These are phyloP conservation scores for Penaeus japonicus DNA, from an alignment of 1,140 invertebrate species.

Conservation along the genomic window DNA sequence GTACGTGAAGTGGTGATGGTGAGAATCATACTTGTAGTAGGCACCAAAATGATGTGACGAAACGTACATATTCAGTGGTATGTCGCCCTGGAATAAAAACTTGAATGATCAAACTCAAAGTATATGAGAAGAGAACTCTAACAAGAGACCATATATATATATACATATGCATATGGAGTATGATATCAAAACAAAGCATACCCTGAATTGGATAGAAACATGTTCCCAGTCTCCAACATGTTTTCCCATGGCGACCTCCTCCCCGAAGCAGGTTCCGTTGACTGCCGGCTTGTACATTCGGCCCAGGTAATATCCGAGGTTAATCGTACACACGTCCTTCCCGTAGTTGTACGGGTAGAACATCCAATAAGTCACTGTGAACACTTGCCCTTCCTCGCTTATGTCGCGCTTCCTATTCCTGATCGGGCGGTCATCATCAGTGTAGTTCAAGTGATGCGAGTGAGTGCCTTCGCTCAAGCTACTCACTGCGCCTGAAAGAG, in stretches of 20 bases:
- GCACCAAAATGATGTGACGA: constrained; percentile 41
- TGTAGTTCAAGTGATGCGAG: not conserved
- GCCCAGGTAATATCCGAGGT: constrained; percentile 24
- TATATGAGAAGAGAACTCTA: no score
- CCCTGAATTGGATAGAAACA: constrained; percentile 31
- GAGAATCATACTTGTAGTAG: constrained; percentile 25
- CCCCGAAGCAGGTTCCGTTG: constrained; percentile 24
- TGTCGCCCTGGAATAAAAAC: not conserved
- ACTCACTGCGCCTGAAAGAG: not conserved
- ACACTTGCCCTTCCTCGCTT: not conserved
- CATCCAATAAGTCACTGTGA: constrained; percentile 41
- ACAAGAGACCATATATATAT: not conserved
- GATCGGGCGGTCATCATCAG: not conserved
- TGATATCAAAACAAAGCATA: not conserved
- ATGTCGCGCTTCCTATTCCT: not conserved
- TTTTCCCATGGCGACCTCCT: constrained; percentile 32
- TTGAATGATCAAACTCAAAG: not conserved
- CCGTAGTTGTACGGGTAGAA: constrained; percentile 43
- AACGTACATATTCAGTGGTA: constrained; percentile 32
- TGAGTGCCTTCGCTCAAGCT: not conserved
- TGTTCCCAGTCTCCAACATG: constrained; percentile 49
- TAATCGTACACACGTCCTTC: constrained; percentile 26
- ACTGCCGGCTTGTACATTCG: constrained; percentile 6
- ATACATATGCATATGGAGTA: not conserved
- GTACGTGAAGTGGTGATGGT: not conserved